Evolutionary conservation across 2,888 invertebrate genomes (phyloP), one percentile per base, ranked within the genome.

Genomic region (Escarpia spicata): DNA sequence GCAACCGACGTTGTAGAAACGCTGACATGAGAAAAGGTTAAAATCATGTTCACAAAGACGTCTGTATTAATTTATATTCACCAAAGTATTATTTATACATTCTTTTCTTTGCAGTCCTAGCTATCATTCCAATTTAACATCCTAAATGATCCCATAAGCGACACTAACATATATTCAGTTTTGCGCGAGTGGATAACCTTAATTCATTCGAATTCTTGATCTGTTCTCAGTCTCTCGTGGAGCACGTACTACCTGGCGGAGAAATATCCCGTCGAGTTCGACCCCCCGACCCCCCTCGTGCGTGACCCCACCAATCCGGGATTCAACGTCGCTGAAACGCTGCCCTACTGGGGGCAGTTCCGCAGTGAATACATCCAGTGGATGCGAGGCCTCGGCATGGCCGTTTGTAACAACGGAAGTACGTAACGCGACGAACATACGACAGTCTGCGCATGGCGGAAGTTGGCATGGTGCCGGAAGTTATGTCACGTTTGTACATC

Each of bases 261-360:
- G 90, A 94, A 93, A 43, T 94, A 93, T 92, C 92, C 92, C 37
- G 93, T 94, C 89, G 93, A 93, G 52, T 94, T 94, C 92, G 94
- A 94, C 43, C 94, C 94, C 31, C 94, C 94, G 19, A 92, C 94
- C 12, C 94, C 94, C 37, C 92, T 94, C 43, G 93, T 94, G 9
- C 93, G 93, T 10, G 94, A 94, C 92, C 94, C 94, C 3, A 94
- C 94, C 58, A 94, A 94, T 91, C 94, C 94, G 15, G 94, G 94
- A 8, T 58, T 93, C 60, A 94, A 94, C 91, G 94, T 94, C 92
- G 94, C 94, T 15, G 93, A 92, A 43, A 90, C 93, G 19, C 93
- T 94, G 91, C 91, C 93, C 31, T 94, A 94, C 92, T 94, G 94
- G 94, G 94, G 94, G 43, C 94, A 94, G 92, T 94, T 94, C 92